A percentile compares a stretch with the other conserved stretches of the same genome.
These are phyloP conservation scores for Trichosurus vulpecula DNA, from an alignment of 2,797 vertebrate species.

Conservation along the genomic window DNA sequence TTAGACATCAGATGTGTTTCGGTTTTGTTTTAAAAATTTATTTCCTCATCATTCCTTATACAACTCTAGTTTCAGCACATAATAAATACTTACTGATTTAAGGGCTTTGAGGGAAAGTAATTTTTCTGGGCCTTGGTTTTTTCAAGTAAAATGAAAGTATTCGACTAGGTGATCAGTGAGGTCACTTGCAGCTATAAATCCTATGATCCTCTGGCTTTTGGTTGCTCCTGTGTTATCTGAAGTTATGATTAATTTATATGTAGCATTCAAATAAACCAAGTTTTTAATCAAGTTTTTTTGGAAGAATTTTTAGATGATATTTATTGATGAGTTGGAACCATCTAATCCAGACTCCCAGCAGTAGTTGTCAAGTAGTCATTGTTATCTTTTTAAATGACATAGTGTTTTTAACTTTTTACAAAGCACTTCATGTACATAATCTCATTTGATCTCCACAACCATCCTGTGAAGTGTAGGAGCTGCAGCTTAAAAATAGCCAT, in stretches of 20 bases:
- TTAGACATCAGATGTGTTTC: not conserved
- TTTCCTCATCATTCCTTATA: not conserved
- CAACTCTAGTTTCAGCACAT: not conserved
- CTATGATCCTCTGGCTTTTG: not conserved
- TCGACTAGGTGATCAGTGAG: not conserved
- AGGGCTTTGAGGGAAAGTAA: not conserved
- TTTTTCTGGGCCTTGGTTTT: not conserved
- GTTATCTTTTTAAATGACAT: too few relatives aligned
- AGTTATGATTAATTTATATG: not conserved
- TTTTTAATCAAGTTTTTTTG: not conserved
- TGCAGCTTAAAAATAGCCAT: not conserved
- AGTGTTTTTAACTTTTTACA: not conserved
- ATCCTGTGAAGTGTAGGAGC: not conserved
- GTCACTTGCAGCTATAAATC: not conserved
- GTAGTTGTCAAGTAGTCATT: not conserved
- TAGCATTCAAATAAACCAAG: not conserved
- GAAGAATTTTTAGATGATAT: not conserved
- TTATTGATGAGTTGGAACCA: not conserved
- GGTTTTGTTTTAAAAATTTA: not conserved
- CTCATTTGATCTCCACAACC: not conserved
- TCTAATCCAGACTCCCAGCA: not conserved
- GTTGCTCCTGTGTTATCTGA: not conserved
- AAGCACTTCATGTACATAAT: not conserved
- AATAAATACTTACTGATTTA: not conserved
- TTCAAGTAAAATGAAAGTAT: not conserved